Percentiles rank a stretch among this genome's conserved stretches.
phyloP scores from a whole-genome alignment of 2,888 invertebrate genomes.

The Creontiades dilutus region DNA sequence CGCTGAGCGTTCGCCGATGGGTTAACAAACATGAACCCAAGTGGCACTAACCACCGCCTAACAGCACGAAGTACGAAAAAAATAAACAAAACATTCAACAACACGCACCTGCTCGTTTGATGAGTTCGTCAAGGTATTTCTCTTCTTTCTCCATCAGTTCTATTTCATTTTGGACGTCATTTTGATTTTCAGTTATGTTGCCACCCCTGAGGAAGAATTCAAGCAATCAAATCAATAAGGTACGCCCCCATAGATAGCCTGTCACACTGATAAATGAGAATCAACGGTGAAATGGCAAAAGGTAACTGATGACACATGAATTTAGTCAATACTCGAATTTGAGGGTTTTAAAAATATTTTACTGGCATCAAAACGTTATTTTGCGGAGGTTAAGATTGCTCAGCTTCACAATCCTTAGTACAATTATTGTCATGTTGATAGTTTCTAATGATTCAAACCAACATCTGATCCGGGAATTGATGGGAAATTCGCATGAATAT shows the following conservation, averaged over 20 bases:
- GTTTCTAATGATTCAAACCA: no score
- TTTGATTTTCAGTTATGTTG: constrained; percentile 78
- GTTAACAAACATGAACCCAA: neutral
- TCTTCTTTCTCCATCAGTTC: constrained; percentile 87
- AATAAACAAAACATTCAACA: neutral
- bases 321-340: no score
- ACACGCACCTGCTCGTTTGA: constrained; percentile 79
- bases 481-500: no score
- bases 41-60: neutral
- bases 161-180: constrained; percentile 78
- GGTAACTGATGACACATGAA: no score
- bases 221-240: neutral
- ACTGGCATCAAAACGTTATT: no score
- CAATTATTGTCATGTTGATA: no score
- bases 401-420: no score
- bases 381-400: no score
- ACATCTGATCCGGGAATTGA: no score
- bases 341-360: no score
- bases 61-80: neutral
- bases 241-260: no score
- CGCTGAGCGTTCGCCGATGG: neutral
- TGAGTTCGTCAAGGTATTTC: constrained; percentile 87
- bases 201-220: constrained; percentile 78
- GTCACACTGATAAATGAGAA: neutral
- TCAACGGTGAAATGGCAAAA: no score